Conservation (phyloP, 2,113 vertebrate species). For the Cyphomyrus plagiostoma region DNA sequence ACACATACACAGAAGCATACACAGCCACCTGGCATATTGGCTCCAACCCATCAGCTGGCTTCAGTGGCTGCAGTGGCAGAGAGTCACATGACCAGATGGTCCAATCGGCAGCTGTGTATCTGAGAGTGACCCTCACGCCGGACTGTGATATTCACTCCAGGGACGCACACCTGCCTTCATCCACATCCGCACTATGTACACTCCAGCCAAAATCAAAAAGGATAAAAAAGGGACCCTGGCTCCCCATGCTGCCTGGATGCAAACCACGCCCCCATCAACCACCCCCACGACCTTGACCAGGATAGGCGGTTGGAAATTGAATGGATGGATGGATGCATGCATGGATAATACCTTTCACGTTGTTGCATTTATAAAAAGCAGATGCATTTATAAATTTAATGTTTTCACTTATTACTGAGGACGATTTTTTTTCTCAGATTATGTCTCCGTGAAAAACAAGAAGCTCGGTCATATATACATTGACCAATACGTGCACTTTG, state of each 20-base stretch:
- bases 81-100: neutral
- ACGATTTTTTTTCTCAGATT: neutral
- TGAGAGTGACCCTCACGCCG: neutral
- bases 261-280: too few relatives aligned
- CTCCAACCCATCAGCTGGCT: neutral
- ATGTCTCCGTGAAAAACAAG: neutral
- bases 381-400: neutral
- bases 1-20: neutral
- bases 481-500: neutral
- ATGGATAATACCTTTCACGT: neutral
- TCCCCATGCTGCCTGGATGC: neutral
- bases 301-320: neutral
- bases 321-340: neutral
- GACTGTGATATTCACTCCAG: neutral
- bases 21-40: neutral
- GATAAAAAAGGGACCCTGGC: neutral
- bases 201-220: neutral
- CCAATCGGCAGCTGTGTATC: neutral
- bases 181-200: neutral
- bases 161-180: neutral
- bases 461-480: neutral
- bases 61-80: neutral
- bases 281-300: neutral
- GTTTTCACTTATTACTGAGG: neutral
- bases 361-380: neutral